These are phyloP conservation scores for Drosophila seguyi DNA, from an alignment of 1,140 invertebrate genomes.

Conservation along the genomic window DNA sequence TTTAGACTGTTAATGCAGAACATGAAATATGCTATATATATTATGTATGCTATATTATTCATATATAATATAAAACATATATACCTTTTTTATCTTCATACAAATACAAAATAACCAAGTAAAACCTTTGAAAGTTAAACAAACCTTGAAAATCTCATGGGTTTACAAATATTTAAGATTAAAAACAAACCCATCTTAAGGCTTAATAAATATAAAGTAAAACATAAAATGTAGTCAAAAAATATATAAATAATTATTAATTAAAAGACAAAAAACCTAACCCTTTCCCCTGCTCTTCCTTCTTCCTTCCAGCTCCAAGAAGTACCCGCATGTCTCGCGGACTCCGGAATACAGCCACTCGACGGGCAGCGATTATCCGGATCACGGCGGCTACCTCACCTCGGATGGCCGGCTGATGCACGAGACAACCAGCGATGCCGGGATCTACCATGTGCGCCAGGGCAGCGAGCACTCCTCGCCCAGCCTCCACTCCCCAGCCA, in stretches of 20 bases:
- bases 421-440: constrained; percentile 60
- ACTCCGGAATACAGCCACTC: constrained; percentile 77
- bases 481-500: constrained; percentile 79
- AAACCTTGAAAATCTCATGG: too few relatives aligned
- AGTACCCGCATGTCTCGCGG: constrained; percentile 70
- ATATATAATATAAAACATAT: too few relatives aligned
- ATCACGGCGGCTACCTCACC: constrained; percentile 61
- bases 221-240: too few relatives aligned
- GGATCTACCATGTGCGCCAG: constrained; percentile 76
- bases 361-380: constrained; percentile 73
- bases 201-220: too few relatives aligned
- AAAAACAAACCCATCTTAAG: too few relatives aligned
- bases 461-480: constrained; percentile 82
- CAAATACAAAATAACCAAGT: too few relatives aligned
- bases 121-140: too few relatives aligned
- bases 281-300: neutral
- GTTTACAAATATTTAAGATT: too few relatives aligned
- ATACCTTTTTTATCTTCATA: too few relatives aligned
- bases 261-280: neutral
- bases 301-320: constrained; percentile 61
- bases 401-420: constrained; percentile 68
- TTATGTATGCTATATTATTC: too few relatives aligned
- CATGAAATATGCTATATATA: too few relatives aligned
- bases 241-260: neutral
- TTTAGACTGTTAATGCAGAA: too few relatives aligned